A percentile compares a stretch with the other conserved stretches of the same genome.
Conservation (phyloP, 2,888 invertebrate genomes). For the Andrena dorsata region DNA sequence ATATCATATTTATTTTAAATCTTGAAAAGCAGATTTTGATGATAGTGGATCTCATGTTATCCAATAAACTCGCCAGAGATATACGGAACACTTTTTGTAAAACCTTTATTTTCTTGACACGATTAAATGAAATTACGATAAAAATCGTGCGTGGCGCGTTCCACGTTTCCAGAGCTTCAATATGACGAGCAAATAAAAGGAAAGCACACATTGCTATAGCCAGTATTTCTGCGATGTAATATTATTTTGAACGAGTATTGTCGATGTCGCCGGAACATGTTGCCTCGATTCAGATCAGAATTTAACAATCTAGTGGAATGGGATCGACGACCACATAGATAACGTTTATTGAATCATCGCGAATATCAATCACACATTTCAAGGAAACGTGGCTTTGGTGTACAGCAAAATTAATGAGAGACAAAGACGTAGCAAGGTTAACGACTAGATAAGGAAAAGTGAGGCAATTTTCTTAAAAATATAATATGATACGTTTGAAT, state of each 20-base stretch:
- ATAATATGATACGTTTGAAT: too few species aligned
- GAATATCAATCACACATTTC: neutral
- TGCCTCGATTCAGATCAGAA: constrained; percentile 4
- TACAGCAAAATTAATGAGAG: neutral
- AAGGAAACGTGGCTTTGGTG: neutral
- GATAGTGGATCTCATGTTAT: neutral
- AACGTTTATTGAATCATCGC: constrained; percentile 11
- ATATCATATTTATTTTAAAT: neutral
- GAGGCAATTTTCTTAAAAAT: too few species aligned
- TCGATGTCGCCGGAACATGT: neutral
- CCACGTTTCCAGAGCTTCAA: neutral
- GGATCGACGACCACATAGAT: neutral
- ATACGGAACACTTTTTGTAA: neutral
- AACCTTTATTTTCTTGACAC: constrained; percentile 7
- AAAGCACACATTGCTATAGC: constrained; percentile 4
- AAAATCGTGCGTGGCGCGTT: neutral
- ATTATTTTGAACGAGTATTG: constrained; percentile 3
- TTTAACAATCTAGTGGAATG: constrained; percentile 1
- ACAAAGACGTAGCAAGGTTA: neutral
- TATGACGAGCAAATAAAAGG: constrained; percentile 17
- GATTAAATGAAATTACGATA: neutral
- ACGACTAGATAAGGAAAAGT: neutral
- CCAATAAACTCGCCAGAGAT: neutral
- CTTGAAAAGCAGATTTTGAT: too few species aligned
- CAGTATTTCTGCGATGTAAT: constrained; percentile 15